A percentile compares a stretch with the other conserved stretches of the same genome.
phyloP scores from a whole-genome alignment of 92 coral and sea anemone genomes.

The Paragorgia papillata region DNA sequence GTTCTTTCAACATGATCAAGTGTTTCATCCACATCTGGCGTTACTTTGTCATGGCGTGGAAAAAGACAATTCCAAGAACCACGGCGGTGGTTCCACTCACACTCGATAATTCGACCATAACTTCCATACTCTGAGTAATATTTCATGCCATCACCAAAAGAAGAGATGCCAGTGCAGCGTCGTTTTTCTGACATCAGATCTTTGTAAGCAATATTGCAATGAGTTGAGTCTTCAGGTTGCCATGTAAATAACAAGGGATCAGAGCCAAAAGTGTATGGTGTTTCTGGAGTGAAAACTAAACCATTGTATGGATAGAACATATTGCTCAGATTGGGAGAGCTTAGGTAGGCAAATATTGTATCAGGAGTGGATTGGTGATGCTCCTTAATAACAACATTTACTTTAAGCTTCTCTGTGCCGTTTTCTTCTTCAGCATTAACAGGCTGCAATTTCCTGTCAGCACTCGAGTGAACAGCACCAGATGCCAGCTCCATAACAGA shows the following conservation, averaged over 20 bases:
- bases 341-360: neutral
- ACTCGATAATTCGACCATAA: neutral
- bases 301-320: slow-evolving; percentile 19
- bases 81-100: neutral
- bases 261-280: slow-evolving; percentile 12
- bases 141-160: too few species aligned
- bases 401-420: neutral
- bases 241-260: slow-evolving; percentile 35
- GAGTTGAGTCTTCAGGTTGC: slow-evolving; percentile 13
- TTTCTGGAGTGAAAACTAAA: slow-evolving; percentile 27
- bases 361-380: slow-evolving; percentile 1
- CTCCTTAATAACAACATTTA: slow-evolving; percentile 12
- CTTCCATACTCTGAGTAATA: too few species aligned
- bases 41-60: slow-evolving; percentile 8
- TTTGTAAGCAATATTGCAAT: slow-evolving; percentile 1
- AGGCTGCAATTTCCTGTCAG: neutral
- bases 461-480: neutral
- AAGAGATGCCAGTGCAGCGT: too few species aligned
- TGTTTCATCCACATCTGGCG: slow-evolving; percentile 1
- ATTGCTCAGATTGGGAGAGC: neutral
- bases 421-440: neutral
- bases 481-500: slow-evolving; percentile 22
- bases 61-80: slow-evolving; percentile 15
- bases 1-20: slow-evolving; percentile 18
- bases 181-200: slow-evolving; percentile 13